Conservation (phyloP, 2,888 invertebrate genomes). For the Platycheirus albimanus region DNA sequence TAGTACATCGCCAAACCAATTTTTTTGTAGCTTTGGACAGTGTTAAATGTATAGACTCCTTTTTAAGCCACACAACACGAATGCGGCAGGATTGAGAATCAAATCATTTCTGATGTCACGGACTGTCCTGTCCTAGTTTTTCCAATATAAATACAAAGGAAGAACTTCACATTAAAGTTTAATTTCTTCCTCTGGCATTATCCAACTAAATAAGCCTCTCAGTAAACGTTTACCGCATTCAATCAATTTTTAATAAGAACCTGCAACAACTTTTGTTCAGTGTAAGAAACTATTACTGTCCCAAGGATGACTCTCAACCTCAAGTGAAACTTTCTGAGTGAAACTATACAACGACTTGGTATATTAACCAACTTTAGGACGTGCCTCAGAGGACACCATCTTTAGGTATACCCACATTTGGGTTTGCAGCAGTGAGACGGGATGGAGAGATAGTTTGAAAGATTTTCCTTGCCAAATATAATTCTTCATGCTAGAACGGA, state of each 20-base stretch:
- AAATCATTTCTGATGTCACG: no score
- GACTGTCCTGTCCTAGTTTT: no score
- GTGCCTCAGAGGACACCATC: constrained; percentile 17
- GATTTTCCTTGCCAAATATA: constrained; percentile 18
- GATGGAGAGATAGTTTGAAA: not conserved
- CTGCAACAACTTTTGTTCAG: constrained; percentile 5
- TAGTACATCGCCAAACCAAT: no score
- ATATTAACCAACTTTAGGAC: not conserved
- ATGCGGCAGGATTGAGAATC: no score
- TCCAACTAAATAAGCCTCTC: not conserved
- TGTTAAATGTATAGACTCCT: no score
- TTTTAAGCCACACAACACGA: no score
- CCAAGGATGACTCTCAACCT: constrained; percentile 6
- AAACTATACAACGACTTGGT: not conserved
- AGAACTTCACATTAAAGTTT: no score
- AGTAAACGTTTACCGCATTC: constrained; percentile 14
- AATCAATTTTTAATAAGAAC: constrained; percentile 20
- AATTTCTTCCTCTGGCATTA: not conserved
- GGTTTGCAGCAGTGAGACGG: not conserved
- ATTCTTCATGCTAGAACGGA: constrained; percentile 18
- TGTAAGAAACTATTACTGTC: not conserved
- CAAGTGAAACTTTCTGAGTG: constrained; percentile 10
- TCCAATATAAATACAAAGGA: no score
- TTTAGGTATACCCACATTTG: not conserved
- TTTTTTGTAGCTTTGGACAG: no score